Evolutionary conservation across 2,888 invertebrate genomes (phyloP), one percentile per base, ranked within the genome.

Genomic region (Watsonalla cultraria): DNA sequence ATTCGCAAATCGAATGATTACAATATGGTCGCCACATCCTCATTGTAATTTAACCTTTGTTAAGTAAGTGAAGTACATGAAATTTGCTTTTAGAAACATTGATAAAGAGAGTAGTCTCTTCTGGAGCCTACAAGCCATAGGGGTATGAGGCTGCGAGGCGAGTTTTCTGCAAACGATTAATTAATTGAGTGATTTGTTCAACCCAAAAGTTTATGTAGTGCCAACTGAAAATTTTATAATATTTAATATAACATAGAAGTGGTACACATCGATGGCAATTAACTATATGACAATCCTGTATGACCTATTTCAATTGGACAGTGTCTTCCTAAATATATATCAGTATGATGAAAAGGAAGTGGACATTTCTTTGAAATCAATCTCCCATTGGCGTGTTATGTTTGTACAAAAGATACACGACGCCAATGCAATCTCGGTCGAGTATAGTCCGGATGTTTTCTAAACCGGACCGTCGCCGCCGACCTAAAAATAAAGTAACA

Each of bases 1-100:
- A 61, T 71, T 72, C 70, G 65, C 59, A 71, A 68, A 72, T 70
- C 72, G 74, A 78, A 82, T 80, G 76, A 80, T 78, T 76, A 75
- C 77, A 79, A 76, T 68, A 58, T 60, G 65, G 55, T 61, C 57
- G 59, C 54, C 60, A 37, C 37, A 37, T 11, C 42, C 65, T 64
- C 63, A 64, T 67, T 74, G 68, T 64, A 80, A 73, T 78, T 72
- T 77, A 70, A 70, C 57, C 74, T 73, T 70, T 83, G 80, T 77
- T 69, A 55, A 67, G 52, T 53, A 51, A 49, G 51, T 48, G 56
- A 58, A 64, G 74, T 75, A 74, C 74, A 72, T 57, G 57, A 51
- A 50, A 74, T 75, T 72, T 63, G 54, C 45, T 50, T 58, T 60
- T 7, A 7, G 13, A 35, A 7, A 24, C 1, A 24, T 24, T 24